phyloP scores from a whole-genome alignment of 1,140 invertebrate species.

The Polypedilum pembai region DNA sequence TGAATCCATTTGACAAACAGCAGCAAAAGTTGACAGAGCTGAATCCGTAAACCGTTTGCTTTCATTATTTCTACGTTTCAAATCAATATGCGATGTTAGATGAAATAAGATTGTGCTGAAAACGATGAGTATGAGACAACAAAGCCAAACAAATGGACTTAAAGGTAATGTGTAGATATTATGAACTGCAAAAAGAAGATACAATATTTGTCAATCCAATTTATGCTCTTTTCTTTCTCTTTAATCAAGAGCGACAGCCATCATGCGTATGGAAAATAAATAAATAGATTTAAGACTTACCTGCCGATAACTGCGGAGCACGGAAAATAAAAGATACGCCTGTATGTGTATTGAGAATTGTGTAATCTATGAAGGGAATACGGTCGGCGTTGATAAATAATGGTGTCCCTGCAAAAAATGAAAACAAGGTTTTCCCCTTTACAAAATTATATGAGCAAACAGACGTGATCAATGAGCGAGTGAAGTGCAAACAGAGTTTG shows the following conservation, averaged over 20 bases:
- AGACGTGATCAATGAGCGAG: too few species aligned
- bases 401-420: background rate
- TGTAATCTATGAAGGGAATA: background rate
- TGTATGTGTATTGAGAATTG: slow-evolving; percentile 8
- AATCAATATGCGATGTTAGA: background rate
- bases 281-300: too few species aligned
- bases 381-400: background rate
- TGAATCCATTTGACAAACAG: slow-evolving; percentile 30
- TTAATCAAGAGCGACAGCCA: background rate
- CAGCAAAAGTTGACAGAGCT: slow-evolving; percentile 28
- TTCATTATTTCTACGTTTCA: background rate
- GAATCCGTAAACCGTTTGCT: slow-evolving; percentile 20
- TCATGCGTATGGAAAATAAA: too few species aligned
- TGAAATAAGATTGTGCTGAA: slow-evolving; percentile 29
- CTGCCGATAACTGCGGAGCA: background rate
- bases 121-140: background rate
- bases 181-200: slow-evolving; percentile 19
- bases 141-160: slow-evolving; percentile 29
- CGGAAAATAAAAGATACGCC: slow-evolving; percentile 30
- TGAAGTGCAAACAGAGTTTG: too few species aligned
- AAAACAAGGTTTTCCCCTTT: background rate
- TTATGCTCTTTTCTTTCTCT: background rate
- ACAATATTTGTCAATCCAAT: slow-evolving; percentile 32
- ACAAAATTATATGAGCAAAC: too few species aligned
- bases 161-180: slow-evolving; percentile 33